Evolutionary conservation across 2,113 vertebrate genomes (phyloP), one percentile per base, ranked within the genome.

Genomic region (Thryonomys swinderianus): DNA sequence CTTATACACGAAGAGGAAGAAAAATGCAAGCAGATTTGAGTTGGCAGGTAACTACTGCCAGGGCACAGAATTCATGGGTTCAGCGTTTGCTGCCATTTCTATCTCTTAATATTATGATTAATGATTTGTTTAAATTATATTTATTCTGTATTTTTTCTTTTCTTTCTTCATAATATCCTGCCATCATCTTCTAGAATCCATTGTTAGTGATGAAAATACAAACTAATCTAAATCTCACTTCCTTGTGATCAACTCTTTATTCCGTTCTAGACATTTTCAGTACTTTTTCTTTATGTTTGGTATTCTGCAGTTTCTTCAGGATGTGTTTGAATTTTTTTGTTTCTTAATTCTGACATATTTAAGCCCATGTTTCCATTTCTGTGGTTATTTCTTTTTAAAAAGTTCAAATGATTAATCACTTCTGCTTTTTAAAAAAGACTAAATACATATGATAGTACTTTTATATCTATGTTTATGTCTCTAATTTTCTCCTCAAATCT

Each of bases 331-430:
- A 7, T 64, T 64, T 85, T 80, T 79, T 92, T 79, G 69, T 64
- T 25, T 71, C n/a, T 78, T 89, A 61, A 32, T 34, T 53, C 51
- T 86, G 76, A 86, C 76, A 37, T 13, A 62, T 82, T 34, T 14
- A 69, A 79, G 32, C 62, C 69, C 82, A 45, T 93, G 40, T 16
- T 45, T 90, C 90, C 20, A 53, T 53, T 83, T 66, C 23, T 79
- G 57, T 34, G 27, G 16, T 4, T 62, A 78, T 73, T 51, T 7
- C 83, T 69, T 51, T 96, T 45, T 25, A 27, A 25, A 13, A 53
- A 76, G 81, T 90, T 85, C 59, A 93, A 91, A 83, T 59, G 73
- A 48, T 37, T 67, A 61, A 80, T 53, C 48, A 66, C 71, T 87
- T 91, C 55, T 73, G 27, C 51, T 92, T 84, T 79, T 71, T 73